Base-by-base conservation (phyloP, 2,888 invertebrate genomes). In the Fragum whitleyi region DNA sequence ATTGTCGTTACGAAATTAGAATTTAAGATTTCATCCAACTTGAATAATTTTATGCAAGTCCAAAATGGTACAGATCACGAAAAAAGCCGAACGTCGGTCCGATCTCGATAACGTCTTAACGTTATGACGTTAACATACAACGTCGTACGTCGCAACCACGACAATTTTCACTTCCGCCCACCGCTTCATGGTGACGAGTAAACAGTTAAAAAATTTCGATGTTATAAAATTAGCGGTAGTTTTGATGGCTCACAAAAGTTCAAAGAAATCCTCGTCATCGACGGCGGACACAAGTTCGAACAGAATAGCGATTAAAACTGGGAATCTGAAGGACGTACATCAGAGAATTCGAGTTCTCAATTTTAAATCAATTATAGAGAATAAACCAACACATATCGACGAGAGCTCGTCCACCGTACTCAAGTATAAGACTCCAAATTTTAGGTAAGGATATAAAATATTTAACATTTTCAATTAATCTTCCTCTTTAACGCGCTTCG, bases 361-460 rank as follows among this genome's bases (percentile, higher is more conserved):
- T 61, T 86, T 92, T 28, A 88, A 89, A 68, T 90, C 91, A 6
- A 88, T 88, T 61, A 93, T 93, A 59, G 92, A 93, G 74, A 92
- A 92, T 68, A 88, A 89, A 78, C 90, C 92, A n/a, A 93, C 93
- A 6, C 86, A 87, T 55, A 90, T 93, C 16, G 93, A 93, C 77
- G 93, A 93, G 82, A 88, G 88, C 55, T 92, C 92, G 9, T 86
- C 90, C 42, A 91, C 91, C 29, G 92, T 92, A 57, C 79, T 93
- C 39, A 92, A 93, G 81, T 93, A 93, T 79, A 90, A 91, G 80
- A 93, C 93, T 26, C 93, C 93, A 61, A 92, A 93, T 84, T 93
- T 93, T 83, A 91, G 92, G 93, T 93, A 83, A 76, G n/a, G 78
- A 59, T 29, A 16, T 28, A 36, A 36, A 36, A 36, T 36, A 3